Evolutionary conservation across 2,888 invertebrate species (phyloP).

Genomic region (Argynnis bischoffii): DNA sequence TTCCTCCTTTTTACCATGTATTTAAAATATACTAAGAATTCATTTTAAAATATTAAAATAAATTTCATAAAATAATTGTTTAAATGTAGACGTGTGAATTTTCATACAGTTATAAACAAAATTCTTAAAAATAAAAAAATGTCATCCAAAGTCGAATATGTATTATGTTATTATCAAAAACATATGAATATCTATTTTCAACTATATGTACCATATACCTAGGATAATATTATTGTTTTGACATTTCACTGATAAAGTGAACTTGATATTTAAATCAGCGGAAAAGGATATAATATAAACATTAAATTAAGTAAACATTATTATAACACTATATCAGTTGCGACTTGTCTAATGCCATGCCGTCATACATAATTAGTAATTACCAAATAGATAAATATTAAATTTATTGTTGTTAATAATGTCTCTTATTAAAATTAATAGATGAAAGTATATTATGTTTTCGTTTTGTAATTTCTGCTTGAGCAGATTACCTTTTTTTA

Average conservation of each 20-base stretch:
- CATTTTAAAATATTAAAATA: too few relatives aligned
- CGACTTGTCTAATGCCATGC: neutral
- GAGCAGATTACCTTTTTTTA: conserved; percentile 5
- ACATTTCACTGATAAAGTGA: conserved; percentile 17
- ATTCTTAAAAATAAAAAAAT: too few relatives aligned
- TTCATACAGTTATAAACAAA: too few relatives aligned
- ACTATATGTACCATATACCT: neutral
- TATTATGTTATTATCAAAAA: too few relatives aligned
- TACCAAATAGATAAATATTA: too few relatives aligned
- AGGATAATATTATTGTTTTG: neutral
- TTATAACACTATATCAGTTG: neutral
- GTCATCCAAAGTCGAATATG: too few relatives aligned
- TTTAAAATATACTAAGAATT: too few relatives aligned
- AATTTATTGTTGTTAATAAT: too few relatives aligned
- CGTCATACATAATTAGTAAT: too few relatives aligned
- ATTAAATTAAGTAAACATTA: conserved; percentile 7
- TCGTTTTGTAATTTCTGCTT: neutral
- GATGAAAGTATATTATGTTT: neutral
- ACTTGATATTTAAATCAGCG: conserved; percentile 17
- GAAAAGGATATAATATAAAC: conserved; percentile 20
- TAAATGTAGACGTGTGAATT: too few relatives aligned
- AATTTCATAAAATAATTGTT: too few relatives aligned
- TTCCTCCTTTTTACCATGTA: neutral
- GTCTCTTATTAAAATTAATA: neutral
- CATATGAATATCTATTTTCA: neutral